Percentiles rank a stretch among this genome's conserved stretches.
phyloP scores from a whole-genome alignment of 1,140 invertebrate genomes.

The Zaprionus ornatus region DNA sequence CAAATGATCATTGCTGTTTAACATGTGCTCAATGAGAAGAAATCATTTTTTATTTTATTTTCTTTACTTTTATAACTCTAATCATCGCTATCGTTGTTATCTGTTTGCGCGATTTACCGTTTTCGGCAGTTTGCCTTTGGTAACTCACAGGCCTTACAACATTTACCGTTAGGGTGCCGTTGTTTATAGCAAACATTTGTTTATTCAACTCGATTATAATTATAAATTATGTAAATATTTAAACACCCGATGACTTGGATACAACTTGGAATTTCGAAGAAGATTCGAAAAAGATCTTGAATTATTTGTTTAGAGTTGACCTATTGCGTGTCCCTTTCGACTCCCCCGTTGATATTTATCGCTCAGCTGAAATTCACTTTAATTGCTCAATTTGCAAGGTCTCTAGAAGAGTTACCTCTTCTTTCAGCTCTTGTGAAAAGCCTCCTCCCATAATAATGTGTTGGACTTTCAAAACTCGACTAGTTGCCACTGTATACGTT shows the following conservation, averaged over 20 bases:
- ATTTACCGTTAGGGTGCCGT: constrained; percentile 29
- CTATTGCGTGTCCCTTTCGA: not conserved
- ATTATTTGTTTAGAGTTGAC: constrained; percentile 36
- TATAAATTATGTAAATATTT: constrained; percentile 51
- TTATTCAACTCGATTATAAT: constrained; percentile 38
- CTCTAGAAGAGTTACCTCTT: constrained; percentile 16
- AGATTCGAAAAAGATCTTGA: constrained; percentile 1
- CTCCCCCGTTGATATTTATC: constrained; percentile 23
- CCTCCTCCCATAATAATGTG: constrained; percentile 60
- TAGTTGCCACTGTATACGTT: constrained; percentile 59
- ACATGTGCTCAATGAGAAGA: not conserved
- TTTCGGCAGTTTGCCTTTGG: constrained; percentile 26
- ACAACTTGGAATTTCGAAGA: constrained; percentile 2
- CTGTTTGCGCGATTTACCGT: constrained; percentile 32
- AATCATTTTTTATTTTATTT: not conserved
- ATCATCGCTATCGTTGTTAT: constrained; percentile 31
- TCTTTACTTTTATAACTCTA: constrained; percentile 14
- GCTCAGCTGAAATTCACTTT: constrained; percentile 44
- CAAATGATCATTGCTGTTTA: constrained; percentile 2
- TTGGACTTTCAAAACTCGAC: constrained; percentile 58
- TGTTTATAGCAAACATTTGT: constrained; percentile 17
- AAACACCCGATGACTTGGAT: constrained; percentile 22
- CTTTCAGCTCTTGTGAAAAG: constrained; percentile 34
- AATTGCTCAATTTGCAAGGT: constrained; percentile 46
- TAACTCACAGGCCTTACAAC: constrained; percentile 44